Base-by-base conservation (phyloP, 2,113 vertebrate genomes). In the Grammomys surdaster region DNA sequence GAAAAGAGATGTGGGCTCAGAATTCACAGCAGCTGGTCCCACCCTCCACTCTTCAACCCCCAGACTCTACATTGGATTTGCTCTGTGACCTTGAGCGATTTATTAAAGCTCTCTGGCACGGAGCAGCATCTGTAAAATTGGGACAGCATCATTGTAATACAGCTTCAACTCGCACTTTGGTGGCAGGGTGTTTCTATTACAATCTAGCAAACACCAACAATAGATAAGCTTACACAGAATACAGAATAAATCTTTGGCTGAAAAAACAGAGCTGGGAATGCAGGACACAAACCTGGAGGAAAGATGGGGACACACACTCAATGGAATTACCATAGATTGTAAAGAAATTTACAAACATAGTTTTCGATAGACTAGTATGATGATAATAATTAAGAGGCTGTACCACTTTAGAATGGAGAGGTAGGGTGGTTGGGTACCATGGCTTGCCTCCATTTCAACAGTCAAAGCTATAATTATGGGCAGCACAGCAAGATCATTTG, bases 121-220 rank as follows among this genome's bases (percentile, higher is more conserved):
- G 88, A 82, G 92, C 96, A 95, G 93, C 77, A 86, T 97, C 97
- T 96, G 90, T 95, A 97, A 98, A 97, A 97, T 92, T 95, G 96
- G 96, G 92, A 36, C 92, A 75, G 88, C 78, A 91, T 91, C 91
- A 86, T 86, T 90, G 95, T 93, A 86, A 95, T 88, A 92, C 94
- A 97, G 94, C 81, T 82, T 95, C 85, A 12, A 43, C 95, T 96
- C 56, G 12, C 90, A 95, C 93, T 48, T 95, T 10, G 28, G 95
- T 94, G 88, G 86, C 90, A n/a, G 58, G 60, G 94, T 69, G 69
- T 95, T 96, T 94, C 97, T 92, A 95, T 97, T 91, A 97, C 96
- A 75, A 96, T 82, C 97, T 94, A 95, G 81, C 48, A 75, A 95
- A 78, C 92, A 60, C 77, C 95, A 91, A 94, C 95, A 94, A 91